Percentiles rank a stretch among this genome's conserved stretches.
These are phyloP conservation scores for Trochalopteron elliotii DNA, from an alignment of 2,113 vertebrate species.

Conservation along the genomic window DNA sequence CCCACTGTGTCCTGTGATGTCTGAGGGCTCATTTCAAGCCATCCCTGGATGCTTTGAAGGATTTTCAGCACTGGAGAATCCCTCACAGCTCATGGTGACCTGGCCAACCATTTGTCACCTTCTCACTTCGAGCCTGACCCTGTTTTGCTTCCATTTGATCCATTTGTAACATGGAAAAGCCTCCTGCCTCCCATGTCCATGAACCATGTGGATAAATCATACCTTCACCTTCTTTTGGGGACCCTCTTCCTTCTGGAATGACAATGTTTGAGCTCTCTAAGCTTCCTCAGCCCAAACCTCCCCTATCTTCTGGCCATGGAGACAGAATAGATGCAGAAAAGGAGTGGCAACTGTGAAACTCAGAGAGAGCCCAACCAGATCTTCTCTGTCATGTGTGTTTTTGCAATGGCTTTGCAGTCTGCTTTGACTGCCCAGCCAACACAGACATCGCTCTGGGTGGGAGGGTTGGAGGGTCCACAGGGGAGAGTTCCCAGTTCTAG, in stretches of 20 bases:
- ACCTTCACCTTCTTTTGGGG: not conserved
- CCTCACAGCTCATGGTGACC: not conserved
- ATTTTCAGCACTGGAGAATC: not conserved
- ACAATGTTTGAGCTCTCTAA: not conserved
- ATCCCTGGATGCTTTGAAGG: not conserved
- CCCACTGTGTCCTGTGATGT: accelerated
- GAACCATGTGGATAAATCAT: accelerated
- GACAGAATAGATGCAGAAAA: not conserved
- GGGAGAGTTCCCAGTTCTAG: not conserved
- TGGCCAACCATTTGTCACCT: not conserved
- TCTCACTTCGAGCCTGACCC: not conserved
- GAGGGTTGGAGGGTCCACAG: accelerated
- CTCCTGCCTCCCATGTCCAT: not conserved
- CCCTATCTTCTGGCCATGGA: not conserved
- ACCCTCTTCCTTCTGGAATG: not conserved
- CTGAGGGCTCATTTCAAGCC: accelerated
- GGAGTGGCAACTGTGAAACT: not conserved
- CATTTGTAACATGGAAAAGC: accelerated
- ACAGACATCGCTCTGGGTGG: accelerated
- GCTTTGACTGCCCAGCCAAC: not conserved
- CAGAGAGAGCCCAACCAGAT: not conserved
- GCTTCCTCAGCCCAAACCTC: not conserved
- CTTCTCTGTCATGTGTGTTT: accelerated
- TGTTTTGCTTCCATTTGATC: not conserved
- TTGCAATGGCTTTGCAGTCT: not conserved